Evolutionary conservation across 2,888 invertebrate species (phyloP).

Genomic region (Aporophyla lueneburgensis): DNA sequence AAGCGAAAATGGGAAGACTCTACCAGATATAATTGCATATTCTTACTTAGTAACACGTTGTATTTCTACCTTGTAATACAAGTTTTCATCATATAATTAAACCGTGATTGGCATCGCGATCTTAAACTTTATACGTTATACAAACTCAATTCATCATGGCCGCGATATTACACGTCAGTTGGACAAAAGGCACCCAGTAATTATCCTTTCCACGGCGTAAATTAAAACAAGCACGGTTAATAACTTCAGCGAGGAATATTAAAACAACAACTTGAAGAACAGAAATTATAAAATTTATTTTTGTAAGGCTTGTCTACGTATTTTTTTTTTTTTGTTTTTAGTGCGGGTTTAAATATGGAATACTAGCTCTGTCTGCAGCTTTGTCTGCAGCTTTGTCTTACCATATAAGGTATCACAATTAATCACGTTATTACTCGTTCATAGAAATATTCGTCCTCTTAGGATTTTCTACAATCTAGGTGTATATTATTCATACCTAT

Average conservation of each 20-base stretch:
- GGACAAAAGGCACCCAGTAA: slow-evolving; percentile 61
- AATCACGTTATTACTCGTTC: no score
- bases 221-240: slow-evolving; percentile 64
- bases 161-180: slow-evolving; percentile 62
- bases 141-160: slow-evolving; percentile 61
- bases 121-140: slow-evolving; percentile 47
- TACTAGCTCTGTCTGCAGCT: neutral
- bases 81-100: slow-evolving; percentile 43
- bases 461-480: no score
- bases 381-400: neutral
- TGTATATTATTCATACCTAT: no score
- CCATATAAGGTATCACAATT: no score
- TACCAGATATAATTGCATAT: neutral
- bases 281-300: slow-evolving; percentile 45
- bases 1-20: no score
- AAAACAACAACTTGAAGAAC: slow-evolving; percentile 48
- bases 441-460: no score
- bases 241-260: slow-evolving; percentile 53
- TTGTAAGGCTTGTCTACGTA: slow-evolving; percentile 8
- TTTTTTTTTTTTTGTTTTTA: slow-evolving; percentile 20
- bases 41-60: neutral
- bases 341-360: neutral
- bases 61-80: slow-evolving; percentile 6
- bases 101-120: slow-evolving; percentile 50
- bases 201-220: slow-evolving; percentile 66